Evolutionary conservation across 2,113 vertebrate species (phyloP).

Genomic region (Brachionichthys hirsutus): DNA sequence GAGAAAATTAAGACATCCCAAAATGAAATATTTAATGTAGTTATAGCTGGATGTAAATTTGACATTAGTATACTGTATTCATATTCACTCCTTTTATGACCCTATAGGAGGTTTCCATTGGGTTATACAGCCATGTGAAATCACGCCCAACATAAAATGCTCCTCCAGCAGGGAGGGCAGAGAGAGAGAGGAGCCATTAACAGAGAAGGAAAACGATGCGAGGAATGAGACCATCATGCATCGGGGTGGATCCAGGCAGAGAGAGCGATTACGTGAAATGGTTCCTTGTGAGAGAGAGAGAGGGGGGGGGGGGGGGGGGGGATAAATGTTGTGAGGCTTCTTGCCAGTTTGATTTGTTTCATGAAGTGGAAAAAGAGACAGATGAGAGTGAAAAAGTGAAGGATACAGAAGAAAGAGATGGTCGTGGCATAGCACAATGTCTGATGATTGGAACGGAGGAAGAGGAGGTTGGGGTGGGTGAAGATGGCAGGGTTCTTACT

Average conservation of each 20-base stretch:
- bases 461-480: conserved; percentile 11
- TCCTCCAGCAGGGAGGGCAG: conserved; percentile 21
- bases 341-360: conserved; percentile 21
- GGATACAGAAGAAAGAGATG: conserved; percentile 16
- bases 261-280: conserved; percentile 51
- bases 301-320: conserved; percentile 42
- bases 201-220: not conserved
- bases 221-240: conserved; percentile 21
- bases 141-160: conserved; percentile 29
- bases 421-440: conserved; percentile 6
- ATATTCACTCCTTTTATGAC: conserved; percentile 8
- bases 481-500: conserved; percentile 31
- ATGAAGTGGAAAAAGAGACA: not conserved
- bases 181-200: conserved; percentile 3
- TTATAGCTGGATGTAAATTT: no score
- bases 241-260: conserved; percentile 22
- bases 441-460: conserved; percentile 3
- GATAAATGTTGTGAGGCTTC: conserved; percentile 19
- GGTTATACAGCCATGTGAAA: conserved; percentile 20
- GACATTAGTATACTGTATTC: no score
- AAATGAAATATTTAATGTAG: no score
- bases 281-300: conserved; percentile 22
- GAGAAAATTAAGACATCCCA: no score
- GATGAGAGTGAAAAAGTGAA: conserved; percentile 8
- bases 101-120: conserved; percentile 11